Conservation (phyloP, 2,888 invertebrate species). For the Coremacera marginata region DNA sequence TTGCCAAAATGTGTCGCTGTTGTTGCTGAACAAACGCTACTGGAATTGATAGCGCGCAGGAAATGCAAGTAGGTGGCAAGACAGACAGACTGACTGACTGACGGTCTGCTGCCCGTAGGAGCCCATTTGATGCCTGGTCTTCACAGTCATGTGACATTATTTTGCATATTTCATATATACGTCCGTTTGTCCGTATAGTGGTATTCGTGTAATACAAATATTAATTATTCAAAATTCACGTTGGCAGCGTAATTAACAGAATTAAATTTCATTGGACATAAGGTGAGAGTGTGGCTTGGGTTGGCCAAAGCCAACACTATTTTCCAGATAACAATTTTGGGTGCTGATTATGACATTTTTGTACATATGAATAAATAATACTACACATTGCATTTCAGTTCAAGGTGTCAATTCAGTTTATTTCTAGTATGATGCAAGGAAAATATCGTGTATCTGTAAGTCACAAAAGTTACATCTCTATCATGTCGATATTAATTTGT, state of each 20-base stretch:
- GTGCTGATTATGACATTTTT: too few relatives aligned
- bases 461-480: too few relatives aligned
- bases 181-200: background rate
- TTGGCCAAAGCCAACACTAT: too few relatives aligned
- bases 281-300: background rate
- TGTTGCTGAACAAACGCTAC: background rate
- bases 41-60: background rate
- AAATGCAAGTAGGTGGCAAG: conserved; percentile 26
- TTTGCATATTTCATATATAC: conserved; percentile 7
- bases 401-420: too few relatives aligned
- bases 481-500: too few relatives aligned
- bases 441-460: too few relatives aligned
- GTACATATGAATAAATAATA: too few relatives aligned
- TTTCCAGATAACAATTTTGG: too few relatives aligned
- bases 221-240: conserved; percentile 9
- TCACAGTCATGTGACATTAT: background rate
- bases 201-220: background rate
- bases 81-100: background rate
- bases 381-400: too few relatives aligned
- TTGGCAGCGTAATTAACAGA: conserved; percentile 17
- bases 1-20: conserved; percentile 5
- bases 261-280: background rate
- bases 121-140: background rate
- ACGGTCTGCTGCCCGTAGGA: background rate
- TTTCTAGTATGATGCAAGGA: too few relatives aligned